A percentile compares a stretch with the other conserved stretches of the same genome.
Evolutionary conservation across 2,888 invertebrate genomes (phyloP).

Genomic region (Idaea aversata): DNA sequence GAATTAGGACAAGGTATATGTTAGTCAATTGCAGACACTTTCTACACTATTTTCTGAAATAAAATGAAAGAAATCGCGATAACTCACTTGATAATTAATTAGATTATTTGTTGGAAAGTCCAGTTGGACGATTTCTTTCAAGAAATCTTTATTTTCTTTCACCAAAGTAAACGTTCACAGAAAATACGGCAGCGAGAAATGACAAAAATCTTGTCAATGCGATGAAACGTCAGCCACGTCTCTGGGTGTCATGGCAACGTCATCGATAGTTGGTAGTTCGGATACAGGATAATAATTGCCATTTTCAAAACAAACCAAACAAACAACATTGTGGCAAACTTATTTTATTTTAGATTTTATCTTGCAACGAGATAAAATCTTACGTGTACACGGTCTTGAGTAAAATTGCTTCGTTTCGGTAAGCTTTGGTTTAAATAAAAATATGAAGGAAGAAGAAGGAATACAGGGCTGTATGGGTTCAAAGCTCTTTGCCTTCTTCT

Average conservation of each 20-base stretch:
- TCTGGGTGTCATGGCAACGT: slow-evolving; percentile 65
- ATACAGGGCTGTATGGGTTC: no score
- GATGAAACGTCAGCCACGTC: slow-evolving; percentile 75
- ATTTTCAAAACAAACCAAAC: not conserved
- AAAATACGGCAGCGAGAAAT: slow-evolving; percentile 7
- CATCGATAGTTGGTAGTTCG: slow-evolving; percentile 48
- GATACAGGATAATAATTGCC: slow-evolving; percentile 31
- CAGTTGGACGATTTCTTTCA: not conserved
- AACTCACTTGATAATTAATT: not conserved
- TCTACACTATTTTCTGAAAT: not conserved
- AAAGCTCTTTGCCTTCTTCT: no score
- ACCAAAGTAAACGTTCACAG: not conserved
- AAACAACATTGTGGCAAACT: not conserved
- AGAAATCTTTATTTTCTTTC: not conserved
- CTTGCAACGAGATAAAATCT: no score
- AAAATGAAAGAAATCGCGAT: not conserved
- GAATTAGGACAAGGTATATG: slow-evolving; percentile 36
- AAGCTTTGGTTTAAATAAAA: no score
- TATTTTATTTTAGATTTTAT: not conserved
- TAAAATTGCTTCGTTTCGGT: no score
- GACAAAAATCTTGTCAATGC: slow-evolving; percentile 29
- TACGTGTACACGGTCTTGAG: no score
- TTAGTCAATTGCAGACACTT: slow-evolving; percentile 2
- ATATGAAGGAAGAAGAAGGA: no score
- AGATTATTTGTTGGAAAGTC: not conserved